Percentiles rank a stretch among this genome's conserved stretches.
phyloP scores from a whole-genome alignment of 2,113 vertebrate species.

The Myrmecobius fasciatus region DNA sequence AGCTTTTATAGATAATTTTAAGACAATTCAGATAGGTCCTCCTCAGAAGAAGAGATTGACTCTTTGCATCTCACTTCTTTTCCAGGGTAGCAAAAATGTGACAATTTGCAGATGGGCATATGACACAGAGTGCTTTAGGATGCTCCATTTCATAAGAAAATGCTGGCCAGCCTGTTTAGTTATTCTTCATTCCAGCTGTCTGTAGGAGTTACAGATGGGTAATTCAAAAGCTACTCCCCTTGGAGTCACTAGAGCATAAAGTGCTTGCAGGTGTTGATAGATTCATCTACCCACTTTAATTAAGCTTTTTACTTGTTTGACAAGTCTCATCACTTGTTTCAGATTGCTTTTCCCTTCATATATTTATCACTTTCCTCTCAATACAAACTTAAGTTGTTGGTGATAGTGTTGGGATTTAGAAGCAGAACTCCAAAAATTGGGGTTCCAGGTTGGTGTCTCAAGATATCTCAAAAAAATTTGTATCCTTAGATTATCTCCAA shows the following conservation, averaged over 20 bases:
- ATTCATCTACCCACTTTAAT: neutral
- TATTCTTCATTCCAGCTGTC: neutral
- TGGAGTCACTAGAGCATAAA: neutral
- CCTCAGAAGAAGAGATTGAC: no score
- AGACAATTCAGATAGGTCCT: no score
- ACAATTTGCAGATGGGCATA: no score
- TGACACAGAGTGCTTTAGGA: neutral
- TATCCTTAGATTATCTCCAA: no score
- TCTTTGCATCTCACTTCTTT: no score
- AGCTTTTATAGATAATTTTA: no score
- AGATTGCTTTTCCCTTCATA: neutral
- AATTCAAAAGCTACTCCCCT: neutral
- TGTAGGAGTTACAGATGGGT: neutral
- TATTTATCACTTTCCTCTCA: neutral
- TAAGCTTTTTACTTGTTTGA: neutral
- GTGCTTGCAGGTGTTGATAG: neutral
- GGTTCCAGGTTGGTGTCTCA: no score
- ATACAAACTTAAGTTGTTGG: neutral
- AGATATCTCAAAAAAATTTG: no score
- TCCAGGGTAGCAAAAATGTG: no score
- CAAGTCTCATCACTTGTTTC: neutral
- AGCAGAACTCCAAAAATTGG: no score
- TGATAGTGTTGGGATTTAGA: no score
- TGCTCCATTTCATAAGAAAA: neutral
- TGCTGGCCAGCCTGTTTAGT: neutral